These are phyloP conservation scores for Athene cunicularia DNA, from an alignment of 2,113 vertebrate species.

Conservation along the genomic window DNA sequence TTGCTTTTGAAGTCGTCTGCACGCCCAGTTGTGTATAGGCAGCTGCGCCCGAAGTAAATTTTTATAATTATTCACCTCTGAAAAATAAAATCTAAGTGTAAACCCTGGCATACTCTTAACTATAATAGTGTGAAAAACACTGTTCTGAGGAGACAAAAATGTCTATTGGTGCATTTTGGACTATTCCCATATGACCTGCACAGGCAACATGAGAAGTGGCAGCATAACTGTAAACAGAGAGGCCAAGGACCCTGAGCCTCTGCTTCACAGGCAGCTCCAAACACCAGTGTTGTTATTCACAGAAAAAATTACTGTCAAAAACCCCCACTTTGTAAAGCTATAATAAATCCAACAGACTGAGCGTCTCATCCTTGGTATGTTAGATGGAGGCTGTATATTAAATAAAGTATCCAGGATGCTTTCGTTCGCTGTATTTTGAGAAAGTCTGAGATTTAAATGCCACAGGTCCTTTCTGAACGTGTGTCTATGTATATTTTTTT, in stretches of 20 bases:
- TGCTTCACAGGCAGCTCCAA: slow-evolving; percentile 43
- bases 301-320: slow-evolving; percentile 42
- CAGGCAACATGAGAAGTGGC: slow-evolving; percentile 35
- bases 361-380: not conserved
- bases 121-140: slow-evolving; percentile 43
- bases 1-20: not conserved
- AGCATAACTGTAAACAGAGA: slow-evolving; percentile 54
- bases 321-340: not conserved
- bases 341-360: not conserved
- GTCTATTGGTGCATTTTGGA: not conserved
- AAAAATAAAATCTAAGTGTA: not conserved
- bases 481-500: not conserved
- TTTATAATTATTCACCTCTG: slow-evolving; percentile 32
- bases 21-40: not conserved
- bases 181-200: slow-evolving; percentile 42
- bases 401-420: not conserved
- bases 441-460: not conserved
- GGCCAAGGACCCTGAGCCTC: slow-evolving; percentile 32
- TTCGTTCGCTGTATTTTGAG: not conserved
- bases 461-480: not conserved
- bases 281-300: not conserved
- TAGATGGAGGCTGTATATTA: not conserved
- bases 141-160: not conserved
- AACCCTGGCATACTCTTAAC: not conserved
- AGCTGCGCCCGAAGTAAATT: not conserved